These are phyloP conservation scores for Opisthocomus hoazin DNA, from an alignment of 2,113 vertebrate species.

Conservation along the genomic window DNA sequence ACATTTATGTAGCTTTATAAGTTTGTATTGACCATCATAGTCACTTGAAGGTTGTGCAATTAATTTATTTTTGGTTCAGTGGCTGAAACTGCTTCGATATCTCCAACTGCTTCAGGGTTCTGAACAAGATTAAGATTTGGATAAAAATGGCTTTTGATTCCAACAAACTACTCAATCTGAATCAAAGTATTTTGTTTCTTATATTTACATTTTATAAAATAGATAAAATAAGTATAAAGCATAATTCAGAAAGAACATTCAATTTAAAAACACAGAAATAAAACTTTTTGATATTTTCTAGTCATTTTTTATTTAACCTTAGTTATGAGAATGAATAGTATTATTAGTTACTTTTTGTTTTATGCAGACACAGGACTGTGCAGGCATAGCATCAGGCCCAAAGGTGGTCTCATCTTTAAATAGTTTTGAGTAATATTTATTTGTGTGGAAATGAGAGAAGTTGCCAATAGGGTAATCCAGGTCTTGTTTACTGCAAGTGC, in stretches of 20 bases:
- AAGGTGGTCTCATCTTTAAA: background rate
- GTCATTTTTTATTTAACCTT: background rate
- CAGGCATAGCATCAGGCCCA: background rate
- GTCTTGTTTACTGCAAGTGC: background rate
- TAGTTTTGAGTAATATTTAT: background rate
- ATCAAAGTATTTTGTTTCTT: background rate
- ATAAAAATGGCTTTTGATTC: background rate
- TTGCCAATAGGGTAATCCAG: background rate
- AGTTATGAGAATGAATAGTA: background rate
- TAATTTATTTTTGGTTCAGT: background rate
- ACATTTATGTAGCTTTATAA: background rate
- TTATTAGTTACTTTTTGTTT: background rate
- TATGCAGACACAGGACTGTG: background rate
- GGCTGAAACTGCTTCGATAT: background rate
- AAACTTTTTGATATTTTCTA: background rate
- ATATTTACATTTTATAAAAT: background rate
- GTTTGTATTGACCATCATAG: background rate
- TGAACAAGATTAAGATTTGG: background rate
- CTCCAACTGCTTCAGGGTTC: background rate
- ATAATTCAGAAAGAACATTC: background rate
- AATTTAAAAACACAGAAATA: background rate
- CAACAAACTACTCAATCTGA: background rate
- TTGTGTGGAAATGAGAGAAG: background rate
- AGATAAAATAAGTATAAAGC: background rate
- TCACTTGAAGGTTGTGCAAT: background rate